These are phyloP conservation scores for Epinephelus malabaricus DNA, from an alignment of 2,797 vertebrate species.

Conservation along the genomic window DNA sequence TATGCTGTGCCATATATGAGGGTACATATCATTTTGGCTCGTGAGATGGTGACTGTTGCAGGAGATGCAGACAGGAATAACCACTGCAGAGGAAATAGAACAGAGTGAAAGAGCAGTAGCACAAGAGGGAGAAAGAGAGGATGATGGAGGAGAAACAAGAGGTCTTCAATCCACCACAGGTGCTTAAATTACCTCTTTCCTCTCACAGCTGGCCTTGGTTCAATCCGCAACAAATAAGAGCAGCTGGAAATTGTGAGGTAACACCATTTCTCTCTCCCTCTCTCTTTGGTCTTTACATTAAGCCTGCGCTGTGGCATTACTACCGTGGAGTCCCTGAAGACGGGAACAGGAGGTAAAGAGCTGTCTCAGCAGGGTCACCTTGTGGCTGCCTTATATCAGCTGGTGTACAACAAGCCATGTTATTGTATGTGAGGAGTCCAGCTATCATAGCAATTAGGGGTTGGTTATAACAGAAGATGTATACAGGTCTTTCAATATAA, in stretches of 20 bases:
- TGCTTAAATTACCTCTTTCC: conserved; percentile 67
- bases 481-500: background rate
- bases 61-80: conserved; percentile 40
- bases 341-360: conserved; percentile 29
- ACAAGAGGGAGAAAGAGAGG: conserved; percentile 31
- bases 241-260: conserved; percentile 57
- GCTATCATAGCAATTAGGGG: background rate
- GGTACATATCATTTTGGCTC: conserved; percentile 54
- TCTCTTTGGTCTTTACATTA: conserved; percentile 46
- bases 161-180: conserved; percentile 71
- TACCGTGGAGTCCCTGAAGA: conserved; percentile 41
- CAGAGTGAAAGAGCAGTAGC: conserved; percentile 21
- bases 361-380: conserved; percentile 60
- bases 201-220: conserved; percentile 64
- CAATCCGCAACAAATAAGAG: conserved; percentile 70
- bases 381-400: conserved; percentile 39
- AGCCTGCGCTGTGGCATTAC: conserved; percentile 33
- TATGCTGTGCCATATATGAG: conserved; percentile 34
- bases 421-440: conserved; percentile 12
- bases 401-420: conserved; percentile 43
- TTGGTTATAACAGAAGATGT: background rate
- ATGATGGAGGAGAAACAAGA: conserved; percentile 60
- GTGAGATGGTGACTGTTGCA: conserved; percentile 40
- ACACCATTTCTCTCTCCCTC: conserved; percentile 31
- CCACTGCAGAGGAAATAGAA: conserved; percentile 29